phyloP scores from a whole-genome alignment of 2,113 vertebrate species.

The Leucopternis melanops region DNA sequence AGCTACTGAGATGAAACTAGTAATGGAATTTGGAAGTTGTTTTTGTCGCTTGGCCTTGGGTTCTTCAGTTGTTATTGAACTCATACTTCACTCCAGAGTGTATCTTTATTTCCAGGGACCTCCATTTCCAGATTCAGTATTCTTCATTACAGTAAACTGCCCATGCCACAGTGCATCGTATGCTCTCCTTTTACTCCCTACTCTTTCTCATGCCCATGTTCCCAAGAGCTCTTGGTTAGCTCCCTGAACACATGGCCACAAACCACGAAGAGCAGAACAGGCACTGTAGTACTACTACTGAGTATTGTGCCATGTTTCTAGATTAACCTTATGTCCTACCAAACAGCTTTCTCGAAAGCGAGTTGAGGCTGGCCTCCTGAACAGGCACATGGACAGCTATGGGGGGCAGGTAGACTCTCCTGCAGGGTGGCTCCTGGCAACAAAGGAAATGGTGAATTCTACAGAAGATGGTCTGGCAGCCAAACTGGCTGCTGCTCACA shows the following conservation, averaged over 20 bases:
- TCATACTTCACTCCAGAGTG: neutral
- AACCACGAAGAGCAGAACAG: neutral
- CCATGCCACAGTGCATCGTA: rapidly evolving
- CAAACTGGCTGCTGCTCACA: neutral
- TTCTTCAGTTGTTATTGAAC: neutral
- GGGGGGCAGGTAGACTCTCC: neutral
- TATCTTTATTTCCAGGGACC: neutral
- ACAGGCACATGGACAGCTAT: neutral
- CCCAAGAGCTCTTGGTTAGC: neutral
- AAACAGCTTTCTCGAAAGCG: neutral
- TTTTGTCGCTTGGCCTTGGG: neutral
- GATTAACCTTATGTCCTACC: neutral
- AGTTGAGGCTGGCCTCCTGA: neutral
- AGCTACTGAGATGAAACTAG: neutral
- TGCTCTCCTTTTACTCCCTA: neutral
- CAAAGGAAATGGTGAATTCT: neutral
- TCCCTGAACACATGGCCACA: neutral
- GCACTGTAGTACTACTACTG: rapidly evolving
- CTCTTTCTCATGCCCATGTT: neutral
- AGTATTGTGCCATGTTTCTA: neutral
- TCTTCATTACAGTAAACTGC: neutral
- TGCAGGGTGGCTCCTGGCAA: neutral
- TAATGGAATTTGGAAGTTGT: neutral
- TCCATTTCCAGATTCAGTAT: neutral
- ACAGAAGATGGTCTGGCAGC: neutral